phyloP scores from a whole-genome alignment of 2,888 invertebrate species.

The Ormia ochracea region DNA sequence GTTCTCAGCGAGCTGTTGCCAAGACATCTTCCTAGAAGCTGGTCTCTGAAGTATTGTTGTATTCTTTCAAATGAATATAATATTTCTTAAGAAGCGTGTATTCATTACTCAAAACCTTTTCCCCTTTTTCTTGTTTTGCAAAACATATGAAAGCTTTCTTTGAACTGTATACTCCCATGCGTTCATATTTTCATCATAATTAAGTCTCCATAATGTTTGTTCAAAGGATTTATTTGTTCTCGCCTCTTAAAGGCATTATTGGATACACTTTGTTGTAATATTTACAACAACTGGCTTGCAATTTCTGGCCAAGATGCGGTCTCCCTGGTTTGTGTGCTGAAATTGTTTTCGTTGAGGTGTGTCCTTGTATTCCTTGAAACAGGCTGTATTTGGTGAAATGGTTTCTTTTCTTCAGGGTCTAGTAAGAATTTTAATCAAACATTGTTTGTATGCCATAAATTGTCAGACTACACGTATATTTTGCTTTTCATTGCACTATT shows the following conservation, averaged over 20 bases:
- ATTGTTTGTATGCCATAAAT: conserved; percentile 47
- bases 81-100: no score
- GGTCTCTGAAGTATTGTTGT: no score
- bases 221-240: conserved; percentile 34
- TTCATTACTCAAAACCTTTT: no score
- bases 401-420: conserved; percentile 37
- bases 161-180: background rate
- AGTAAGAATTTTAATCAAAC: conserved; percentile 60
- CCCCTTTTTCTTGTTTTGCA: no score
- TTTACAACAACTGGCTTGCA: conserved; percentile 42
- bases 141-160: no score
- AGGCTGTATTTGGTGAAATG: background rate
- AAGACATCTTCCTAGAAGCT: no score
- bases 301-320: conserved; percentile 6
- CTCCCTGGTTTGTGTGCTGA: background rate
- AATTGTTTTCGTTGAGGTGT: background rate
- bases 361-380: background rate
- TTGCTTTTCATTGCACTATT: conserved; percentile 20
- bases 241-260: background rate
- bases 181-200: background rate
- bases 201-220: background rate
- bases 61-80: no score
- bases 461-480: conserved; percentile 29
- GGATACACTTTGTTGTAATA: conserved; percentile 6
- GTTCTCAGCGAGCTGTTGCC: no score